Conservation (phyloP, 2,888 invertebrate genomes). For the Amiota communis region DNA sequence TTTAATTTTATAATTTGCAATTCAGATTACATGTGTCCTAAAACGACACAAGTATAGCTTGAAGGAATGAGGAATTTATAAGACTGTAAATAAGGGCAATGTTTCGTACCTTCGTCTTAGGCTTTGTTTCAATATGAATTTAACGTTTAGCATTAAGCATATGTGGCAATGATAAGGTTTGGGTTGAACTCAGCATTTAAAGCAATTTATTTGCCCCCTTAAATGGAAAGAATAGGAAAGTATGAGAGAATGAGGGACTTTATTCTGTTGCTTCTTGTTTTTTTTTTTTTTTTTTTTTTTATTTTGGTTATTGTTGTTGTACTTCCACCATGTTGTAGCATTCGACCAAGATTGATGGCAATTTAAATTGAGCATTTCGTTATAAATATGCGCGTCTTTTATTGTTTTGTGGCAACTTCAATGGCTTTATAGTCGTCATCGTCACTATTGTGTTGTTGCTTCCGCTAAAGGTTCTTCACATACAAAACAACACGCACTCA, state of each 20-base stretch:
- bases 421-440: constrained; percentile 30
- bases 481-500: background rate
- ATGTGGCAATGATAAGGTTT: constrained; percentile 19
- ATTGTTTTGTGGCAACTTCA: constrained; percentile 58
- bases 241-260: background rate
- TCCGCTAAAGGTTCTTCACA: background rate
- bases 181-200: constrained; percentile 2
- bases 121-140: too few species aligned
- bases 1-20: constrained; percentile 41
- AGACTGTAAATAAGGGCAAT: background rate
- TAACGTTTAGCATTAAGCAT: background rate
- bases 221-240: background rate
- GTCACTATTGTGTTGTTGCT: background rate
- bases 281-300: constrained; percentile 36
- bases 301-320: constrained; percentile 26
- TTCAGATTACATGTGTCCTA: constrained; percentile 28
- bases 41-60: too few species aligned
- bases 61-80: too few species aligned
- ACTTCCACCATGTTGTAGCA: constrained; percentile 37
- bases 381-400: constrained; percentile 66
- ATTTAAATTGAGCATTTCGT: constrained; percentile 69
- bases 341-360: constrained; percentile 66
- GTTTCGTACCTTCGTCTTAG: background rate
- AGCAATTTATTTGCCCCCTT: too few species aligned
- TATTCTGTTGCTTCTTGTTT: constrained; percentile 24